Conservation (phyloP, 92 coral and sea anemone genomes). For the Paramuricea clavata region DNA sequence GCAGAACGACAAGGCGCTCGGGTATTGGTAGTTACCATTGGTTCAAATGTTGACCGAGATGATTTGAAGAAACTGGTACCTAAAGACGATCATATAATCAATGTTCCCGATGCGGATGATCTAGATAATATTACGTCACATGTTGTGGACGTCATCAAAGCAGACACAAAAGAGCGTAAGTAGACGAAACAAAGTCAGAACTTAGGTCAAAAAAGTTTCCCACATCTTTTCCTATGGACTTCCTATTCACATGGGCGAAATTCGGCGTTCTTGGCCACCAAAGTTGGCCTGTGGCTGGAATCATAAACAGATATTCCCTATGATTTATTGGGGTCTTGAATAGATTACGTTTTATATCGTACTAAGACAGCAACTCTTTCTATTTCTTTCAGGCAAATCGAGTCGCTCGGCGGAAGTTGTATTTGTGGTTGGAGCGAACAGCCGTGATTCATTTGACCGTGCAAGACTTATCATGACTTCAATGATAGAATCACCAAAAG, state of each 20-base stretch:
- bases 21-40: constrained; percentile 76
- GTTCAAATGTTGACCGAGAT: constrained; percentile 71
- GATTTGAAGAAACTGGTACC: constrained; percentile 69
- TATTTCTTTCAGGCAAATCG: constrained; percentile 13
- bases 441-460: constrained; percentile 66
- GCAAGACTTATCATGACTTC: constrained; percentile 63
- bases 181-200: not conserved
- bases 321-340: not conserved
- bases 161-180: constrained; percentile 36
- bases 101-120: constrained; percentile 69
- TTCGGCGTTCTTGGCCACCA: no score
- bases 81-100: constrained; percentile 66
- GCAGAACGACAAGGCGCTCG: constrained; percentile 62
- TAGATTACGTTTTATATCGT: not conserved
- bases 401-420: constrained; percentile 29
- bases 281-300: no score
- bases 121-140: constrained; percentile 68
- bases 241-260: no score
- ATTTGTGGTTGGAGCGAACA: constrained; percentile 43
- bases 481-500: constrained; percentile 72
- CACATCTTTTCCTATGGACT: not conserved
- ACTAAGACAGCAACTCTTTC: not conserved
- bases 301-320: not conserved
- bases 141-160: constrained; percentile 33
- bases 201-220: not conserved